phyloP scores from a whole-genome alignment of 2,888 invertebrate species.

The Ennomos quercinarius region DNA sequence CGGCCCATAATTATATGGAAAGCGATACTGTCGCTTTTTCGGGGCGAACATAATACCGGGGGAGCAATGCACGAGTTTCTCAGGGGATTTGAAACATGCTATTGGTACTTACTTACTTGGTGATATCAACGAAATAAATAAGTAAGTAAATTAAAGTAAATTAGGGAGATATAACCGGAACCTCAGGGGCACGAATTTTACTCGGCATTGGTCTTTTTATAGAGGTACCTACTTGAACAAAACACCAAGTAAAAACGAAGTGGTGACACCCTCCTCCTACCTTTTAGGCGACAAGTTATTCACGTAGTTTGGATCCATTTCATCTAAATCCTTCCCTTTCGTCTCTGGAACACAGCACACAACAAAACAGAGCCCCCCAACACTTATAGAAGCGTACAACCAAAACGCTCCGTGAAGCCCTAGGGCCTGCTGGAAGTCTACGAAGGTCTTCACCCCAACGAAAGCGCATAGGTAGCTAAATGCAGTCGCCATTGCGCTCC shows the following conservation, averaged over 20 bases:
- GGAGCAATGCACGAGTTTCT: too few species aligned
- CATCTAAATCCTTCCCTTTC: constrained; percentile 94
- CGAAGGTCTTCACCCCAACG: constrained; percentile 93
- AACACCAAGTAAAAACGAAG: constrained; percentile 29
- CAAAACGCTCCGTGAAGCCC: constrained; percentile 95
- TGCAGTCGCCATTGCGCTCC: constrained; percentile 94
- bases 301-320: constrained; percentile 91
- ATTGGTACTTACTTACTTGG: too few species aligned
- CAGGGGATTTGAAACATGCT: too few species aligned
- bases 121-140: too few species aligned
- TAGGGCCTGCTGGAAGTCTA: constrained; percentile 91
- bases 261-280: constrained; percentile 50
- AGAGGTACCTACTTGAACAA: neutral
- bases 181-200: too few species aligned
- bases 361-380: constrained; percentile 93
- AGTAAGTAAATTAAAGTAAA: too few species aligned
- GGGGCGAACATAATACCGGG: too few species aligned
- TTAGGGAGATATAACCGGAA: too few species aligned
- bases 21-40: too few species aligned
- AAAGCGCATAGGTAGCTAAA: constrained; percentile 95
- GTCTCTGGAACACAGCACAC: constrained; percentile 96
- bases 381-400: constrained; percentile 93
- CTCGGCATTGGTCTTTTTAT: too few species aligned
- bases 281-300: constrained; percentile 78
- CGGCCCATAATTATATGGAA: too few species aligned